Conservation (phyloP, 1,140 invertebrate species). For the Aphaenogaster ashmeadi region DNA sequence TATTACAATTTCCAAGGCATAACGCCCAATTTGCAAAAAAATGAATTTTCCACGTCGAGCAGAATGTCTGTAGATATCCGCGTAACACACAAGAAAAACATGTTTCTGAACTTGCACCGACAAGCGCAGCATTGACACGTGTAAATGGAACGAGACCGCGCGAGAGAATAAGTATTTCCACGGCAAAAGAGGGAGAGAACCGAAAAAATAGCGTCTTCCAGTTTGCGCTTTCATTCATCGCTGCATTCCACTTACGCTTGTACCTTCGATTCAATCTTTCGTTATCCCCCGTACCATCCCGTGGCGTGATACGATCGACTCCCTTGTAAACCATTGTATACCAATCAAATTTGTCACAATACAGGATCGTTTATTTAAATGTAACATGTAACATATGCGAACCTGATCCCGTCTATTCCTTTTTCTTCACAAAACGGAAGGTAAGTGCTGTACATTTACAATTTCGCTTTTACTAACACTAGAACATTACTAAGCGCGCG, state of each 20-base stretch:
- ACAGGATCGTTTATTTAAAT: conserved; percentile 85
- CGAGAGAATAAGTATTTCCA: conserved; percentile 19
- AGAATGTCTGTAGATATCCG: conserved; percentile 31
- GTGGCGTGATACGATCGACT: conserved; percentile 76
- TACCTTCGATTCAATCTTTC: conserved; percentile 76
- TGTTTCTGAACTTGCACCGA: conserved; percentile 23
- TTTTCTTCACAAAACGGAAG: not conserved
- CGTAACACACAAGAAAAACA: conserved; percentile 20
- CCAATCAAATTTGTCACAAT: conserved; percentile 85
- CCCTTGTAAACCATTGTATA: conserved; percentile 82
- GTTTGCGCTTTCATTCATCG: conserved; percentile 75
- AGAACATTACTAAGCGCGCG: no score
- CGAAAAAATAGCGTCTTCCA: conserved; percentile 75
- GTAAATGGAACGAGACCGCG: conserved; percentile 46
- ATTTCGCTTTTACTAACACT: not conserved
- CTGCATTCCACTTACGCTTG: conserved; percentile 74
- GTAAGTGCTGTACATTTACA: conserved; percentile 31
- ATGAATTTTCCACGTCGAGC: conserved; percentile 27
- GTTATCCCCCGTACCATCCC: conserved; percentile 74
- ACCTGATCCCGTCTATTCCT: not conserved
- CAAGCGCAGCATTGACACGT: conserved; percentile 47
- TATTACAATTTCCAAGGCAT: not conserved
- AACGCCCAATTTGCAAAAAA: not conserved
- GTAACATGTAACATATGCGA: conserved; percentile 64
- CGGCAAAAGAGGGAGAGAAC: conserved; percentile 14